Evolutionary conservation across 2,797 vertebrate species (phyloP).

Genomic region (Gymnopithys bicolor): DNA sequence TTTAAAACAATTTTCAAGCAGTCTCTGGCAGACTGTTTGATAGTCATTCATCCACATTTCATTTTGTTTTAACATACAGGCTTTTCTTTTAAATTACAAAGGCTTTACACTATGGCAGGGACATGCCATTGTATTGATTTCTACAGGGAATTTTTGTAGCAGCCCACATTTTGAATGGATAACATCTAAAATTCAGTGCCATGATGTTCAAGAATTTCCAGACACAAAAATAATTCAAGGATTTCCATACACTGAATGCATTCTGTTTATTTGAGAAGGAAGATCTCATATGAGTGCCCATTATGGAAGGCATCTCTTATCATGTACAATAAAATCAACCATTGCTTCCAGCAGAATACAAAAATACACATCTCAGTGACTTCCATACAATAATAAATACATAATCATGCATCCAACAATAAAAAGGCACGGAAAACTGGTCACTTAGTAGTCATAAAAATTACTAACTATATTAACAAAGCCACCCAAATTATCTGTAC

Average conservation of each 20-base stretch:
- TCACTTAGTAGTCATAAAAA: constrained; percentile 99
- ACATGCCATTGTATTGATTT: neutral
- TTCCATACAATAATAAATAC: constrained; percentile 98
- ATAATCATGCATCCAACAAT: constrained; percentile 94
- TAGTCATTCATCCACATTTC: neutral
- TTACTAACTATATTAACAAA: constrained; percentile 97
- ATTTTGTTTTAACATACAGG: neutral
- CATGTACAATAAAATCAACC: constrained; percentile 91
- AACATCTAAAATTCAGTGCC: neutral
- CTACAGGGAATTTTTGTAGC: neutral
- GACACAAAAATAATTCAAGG: constrained; percentile 41
- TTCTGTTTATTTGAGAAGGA: constrained; percentile 96
- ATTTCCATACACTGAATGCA: constrained; percentile 81
- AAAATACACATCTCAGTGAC: constrained; percentile 99
- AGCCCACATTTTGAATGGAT: neutral
- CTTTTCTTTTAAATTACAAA: neutral
- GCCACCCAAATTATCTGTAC: constrained; percentile 94
- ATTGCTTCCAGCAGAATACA: constrained; percentile 95
- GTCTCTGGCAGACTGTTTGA: neutral
- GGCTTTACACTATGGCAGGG: neutral
- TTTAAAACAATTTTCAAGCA: neutral
- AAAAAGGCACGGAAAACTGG: constrained; percentile 98
- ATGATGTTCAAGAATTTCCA: neutral
- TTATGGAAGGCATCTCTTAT: constrained; percentile 83
- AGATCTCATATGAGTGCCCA: constrained; percentile 87